Percentiles rank a stretch among this genome's conserved stretches.
These are phyloP conservation scores for Erebia aethiops DNA, from an alignment of 2,888 invertebrate genomes.

Conservation along the genomic window DNA sequence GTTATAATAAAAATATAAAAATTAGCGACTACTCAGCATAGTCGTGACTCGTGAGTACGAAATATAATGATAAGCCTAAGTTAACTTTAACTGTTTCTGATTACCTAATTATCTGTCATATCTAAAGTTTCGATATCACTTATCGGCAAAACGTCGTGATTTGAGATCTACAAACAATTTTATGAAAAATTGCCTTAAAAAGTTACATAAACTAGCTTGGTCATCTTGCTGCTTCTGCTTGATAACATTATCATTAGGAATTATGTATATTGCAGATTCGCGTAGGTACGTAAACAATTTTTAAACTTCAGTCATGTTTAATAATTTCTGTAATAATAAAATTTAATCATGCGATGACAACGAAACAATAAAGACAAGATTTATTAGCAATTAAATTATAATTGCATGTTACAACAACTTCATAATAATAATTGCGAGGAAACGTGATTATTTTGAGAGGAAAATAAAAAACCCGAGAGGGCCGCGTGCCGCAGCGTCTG, in stretches of 20 bases:
- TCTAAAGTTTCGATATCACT: too few relatives aligned
- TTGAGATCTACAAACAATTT: too few relatives aligned
- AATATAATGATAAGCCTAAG: background rate
- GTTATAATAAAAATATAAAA: too few relatives aligned
- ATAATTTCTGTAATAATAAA: background rate
- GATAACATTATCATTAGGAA: too few relatives aligned
- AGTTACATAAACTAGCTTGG: too few relatives aligned
- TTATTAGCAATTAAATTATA: conserved; percentile 19
- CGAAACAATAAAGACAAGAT: conserved; percentile 8
- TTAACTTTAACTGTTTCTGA: too few relatives aligned
- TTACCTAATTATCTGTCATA: too few relatives aligned
- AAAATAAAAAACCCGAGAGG: conserved; percentile 39
- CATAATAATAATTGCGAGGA: conserved; percentile 37
- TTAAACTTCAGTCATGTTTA: background rate
- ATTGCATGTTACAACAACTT: conserved; percentile 34
- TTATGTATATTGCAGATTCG: too few relatives aligned
- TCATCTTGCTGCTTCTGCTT: too few relatives aligned
- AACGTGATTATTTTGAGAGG: conserved; percentile 40
- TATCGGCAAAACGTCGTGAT: too few relatives aligned
- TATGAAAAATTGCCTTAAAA: too few relatives aligned
- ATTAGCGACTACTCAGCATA: background rate
- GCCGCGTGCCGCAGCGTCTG: conserved; percentile 48
- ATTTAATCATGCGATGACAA: background rate
- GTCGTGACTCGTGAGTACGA: background rate
- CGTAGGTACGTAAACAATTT: background rate